These are phyloP conservation scores for Pterocles burchelli DNA, from an alignment of 2,113 vertebrate genomes.

Conservation along the genomic window DNA sequence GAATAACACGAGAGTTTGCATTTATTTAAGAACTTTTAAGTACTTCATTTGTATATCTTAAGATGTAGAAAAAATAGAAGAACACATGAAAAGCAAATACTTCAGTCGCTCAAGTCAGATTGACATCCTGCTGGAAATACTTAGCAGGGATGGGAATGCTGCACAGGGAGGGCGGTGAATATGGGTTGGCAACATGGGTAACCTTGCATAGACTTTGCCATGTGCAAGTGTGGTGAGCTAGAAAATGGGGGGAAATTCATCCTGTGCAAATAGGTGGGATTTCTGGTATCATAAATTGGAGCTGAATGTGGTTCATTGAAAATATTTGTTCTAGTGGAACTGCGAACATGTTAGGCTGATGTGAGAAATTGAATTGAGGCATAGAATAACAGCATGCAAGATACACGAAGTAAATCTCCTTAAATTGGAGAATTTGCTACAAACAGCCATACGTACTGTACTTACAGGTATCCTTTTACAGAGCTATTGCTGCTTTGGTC, in stretches of 20 bases:
- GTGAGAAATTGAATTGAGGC: not conserved
- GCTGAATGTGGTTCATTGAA: not conserved
- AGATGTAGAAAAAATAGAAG: not conserved
- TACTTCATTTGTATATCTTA: not conserved
- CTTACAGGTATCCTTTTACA: not conserved
- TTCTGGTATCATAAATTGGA: not conserved
- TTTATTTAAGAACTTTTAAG: conserved; percentile 3
- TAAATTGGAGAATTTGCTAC: not conserved
- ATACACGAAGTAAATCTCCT: not conserved
- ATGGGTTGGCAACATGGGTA: not conserved
- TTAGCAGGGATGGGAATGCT: not conserved
- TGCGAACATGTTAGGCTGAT: not conserved
- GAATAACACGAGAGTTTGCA: not conserved
- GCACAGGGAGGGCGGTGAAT: not conserved
- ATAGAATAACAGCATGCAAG: not conserved
- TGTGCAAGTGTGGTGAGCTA: not conserved
- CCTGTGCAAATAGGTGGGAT: not conserved
- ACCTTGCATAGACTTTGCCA: not conserved
- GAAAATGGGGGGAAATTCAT: not conserved
- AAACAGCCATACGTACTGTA: not conserved
- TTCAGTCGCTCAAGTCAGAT: not conserved
- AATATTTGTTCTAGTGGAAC: not conserved
- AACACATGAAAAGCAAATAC: not conserved
- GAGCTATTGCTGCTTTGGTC: not conserved
- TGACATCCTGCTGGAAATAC: not conserved